Evolutionary conservation across 1,140 invertebrate species (phyloP).

Genomic region (Telenomus remus): DNA sequence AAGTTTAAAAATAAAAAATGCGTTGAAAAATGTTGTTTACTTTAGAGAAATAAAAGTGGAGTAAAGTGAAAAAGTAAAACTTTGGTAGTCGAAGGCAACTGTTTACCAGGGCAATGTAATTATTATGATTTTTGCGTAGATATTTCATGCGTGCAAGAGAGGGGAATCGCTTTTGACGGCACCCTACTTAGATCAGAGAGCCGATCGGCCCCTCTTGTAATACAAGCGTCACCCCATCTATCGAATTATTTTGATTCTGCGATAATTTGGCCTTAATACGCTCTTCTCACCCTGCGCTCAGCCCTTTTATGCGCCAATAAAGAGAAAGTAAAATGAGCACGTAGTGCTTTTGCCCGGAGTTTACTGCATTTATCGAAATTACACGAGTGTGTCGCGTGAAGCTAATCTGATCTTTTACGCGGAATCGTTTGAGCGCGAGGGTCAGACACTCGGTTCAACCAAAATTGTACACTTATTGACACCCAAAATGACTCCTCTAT

Average conservation of each 20-base stretch:
- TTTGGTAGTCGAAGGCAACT: slow-evolving; percentile 3
- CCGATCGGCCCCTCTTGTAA: slow-evolving; percentile 62
- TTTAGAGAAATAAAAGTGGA: too few species aligned
- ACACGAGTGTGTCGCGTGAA: slow-evolving; percentile 32
- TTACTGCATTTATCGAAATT: slow-evolving; percentile 53
- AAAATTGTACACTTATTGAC: background rate
- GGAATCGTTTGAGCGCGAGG: slow-evolving; percentile 21
- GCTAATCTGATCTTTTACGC: slow-evolving; percentile 31
- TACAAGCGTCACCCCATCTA: slow-evolving; percentile 65
- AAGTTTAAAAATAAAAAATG: too few species aligned
- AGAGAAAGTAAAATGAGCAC: slow-evolving; percentile 46
- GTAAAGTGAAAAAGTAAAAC: too few species aligned
- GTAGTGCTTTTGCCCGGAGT: slow-evolving; percentile 28
- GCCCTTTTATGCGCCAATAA: slow-evolving; percentile 47
- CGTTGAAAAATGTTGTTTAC: too few species aligned
- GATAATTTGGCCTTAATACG: slow-evolving; percentile 73
- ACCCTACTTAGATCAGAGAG: slow-evolving; percentile 59
- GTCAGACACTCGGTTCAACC: background rate
- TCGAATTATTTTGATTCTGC: slow-evolving; percentile 75
- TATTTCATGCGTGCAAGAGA: slow-evolving; percentile 42
- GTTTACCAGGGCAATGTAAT: slow-evolving; percentile 40
- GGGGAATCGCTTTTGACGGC: slow-evolving; percentile 62
- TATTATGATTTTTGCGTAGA: slow-evolving; percentile 50
- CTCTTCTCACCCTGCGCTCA: slow-evolving; percentile 47
- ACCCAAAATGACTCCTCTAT: too few species aligned